These are phyloP conservation scores for Muscicapa comitata DNA, from an alignment of 2,797 vertebrate species.

Conservation along the genomic window DNA sequence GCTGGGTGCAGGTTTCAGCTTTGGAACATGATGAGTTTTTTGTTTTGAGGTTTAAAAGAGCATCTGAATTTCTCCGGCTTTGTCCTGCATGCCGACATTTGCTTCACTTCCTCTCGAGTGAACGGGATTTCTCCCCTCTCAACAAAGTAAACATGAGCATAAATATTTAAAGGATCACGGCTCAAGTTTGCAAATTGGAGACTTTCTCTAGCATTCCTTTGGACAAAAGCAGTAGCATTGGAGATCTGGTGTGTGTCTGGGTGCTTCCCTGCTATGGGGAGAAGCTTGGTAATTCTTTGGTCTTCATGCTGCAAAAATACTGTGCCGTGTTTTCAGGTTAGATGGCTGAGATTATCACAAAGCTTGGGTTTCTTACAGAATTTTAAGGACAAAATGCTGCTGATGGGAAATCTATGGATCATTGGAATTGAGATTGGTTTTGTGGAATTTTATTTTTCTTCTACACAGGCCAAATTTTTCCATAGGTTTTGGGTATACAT, in stretches of 20 bases:
- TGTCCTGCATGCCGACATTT: not conserved
- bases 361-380: not conserved
- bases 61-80: not conserved
- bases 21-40: not conserved
- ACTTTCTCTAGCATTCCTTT: constrained; percentile 35
- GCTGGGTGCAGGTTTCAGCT: not conserved
- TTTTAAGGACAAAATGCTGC: not conserved
- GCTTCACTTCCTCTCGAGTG: not conserved
- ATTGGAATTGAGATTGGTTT: not conserved
- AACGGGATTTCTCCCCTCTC: not conserved
- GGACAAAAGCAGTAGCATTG: not conserved
- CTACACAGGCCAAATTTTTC: not conserved
- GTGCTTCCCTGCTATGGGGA: not conserved
- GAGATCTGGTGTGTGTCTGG: not conserved
- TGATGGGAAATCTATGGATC: not conserved
- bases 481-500: not conserved
- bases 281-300: not conserved
- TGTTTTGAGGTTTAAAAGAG: not conserved
- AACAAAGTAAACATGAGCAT: not conserved
- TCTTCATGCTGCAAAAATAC: not conserved
- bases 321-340: accelerated
- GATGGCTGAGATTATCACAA: not conserved
- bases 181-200: not conserved
- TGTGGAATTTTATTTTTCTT: not conserved
- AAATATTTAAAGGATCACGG: constrained; percentile 7